Evolutionary conservation across 2,113 vertebrate species (phyloP).

Genomic region (Ancistrus triradiatus): DNA sequence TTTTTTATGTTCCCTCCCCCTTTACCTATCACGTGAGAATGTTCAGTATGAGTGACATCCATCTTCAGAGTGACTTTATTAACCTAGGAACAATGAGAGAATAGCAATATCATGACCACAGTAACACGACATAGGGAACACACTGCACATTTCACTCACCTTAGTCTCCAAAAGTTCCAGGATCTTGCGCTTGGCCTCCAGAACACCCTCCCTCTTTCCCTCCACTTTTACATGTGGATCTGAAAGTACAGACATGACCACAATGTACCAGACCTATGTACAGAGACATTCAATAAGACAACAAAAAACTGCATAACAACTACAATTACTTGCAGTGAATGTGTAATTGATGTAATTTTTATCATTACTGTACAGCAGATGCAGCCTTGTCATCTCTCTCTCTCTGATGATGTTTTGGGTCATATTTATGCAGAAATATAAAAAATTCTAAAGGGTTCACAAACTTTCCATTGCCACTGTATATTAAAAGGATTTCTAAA

Average conservation of each 20-base stretch:
- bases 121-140: background rate
- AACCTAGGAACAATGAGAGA: constrained; percentile 53
- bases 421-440: no score
- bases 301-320: background rate
- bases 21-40: constrained; percentile 78
- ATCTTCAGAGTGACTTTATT: constrained; percentile 78
- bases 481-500: no score
- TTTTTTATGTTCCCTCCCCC: constrained; percentile 76
- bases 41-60: constrained; percentile 74
- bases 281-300: background rate
- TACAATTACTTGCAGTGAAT: no score
- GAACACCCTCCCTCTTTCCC: constrained; percentile 62
- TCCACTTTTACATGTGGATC: constrained; percentile 77
- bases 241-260: constrained; percentile 28
- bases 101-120: background rate
- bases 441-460: no score
- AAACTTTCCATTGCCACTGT: no score
- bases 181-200: constrained; percentile 70
- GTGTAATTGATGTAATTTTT: no score
- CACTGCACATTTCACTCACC: constrained; percentile 45
- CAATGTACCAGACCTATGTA: background rate
- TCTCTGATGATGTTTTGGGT: no score
- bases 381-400: no score
- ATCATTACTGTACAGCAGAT: no score
- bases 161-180: constrained; percentile 71